Base-by-base conservation (phyloP, 2,797 vertebrate genomes). In the Bradypus variegatus region DNA sequence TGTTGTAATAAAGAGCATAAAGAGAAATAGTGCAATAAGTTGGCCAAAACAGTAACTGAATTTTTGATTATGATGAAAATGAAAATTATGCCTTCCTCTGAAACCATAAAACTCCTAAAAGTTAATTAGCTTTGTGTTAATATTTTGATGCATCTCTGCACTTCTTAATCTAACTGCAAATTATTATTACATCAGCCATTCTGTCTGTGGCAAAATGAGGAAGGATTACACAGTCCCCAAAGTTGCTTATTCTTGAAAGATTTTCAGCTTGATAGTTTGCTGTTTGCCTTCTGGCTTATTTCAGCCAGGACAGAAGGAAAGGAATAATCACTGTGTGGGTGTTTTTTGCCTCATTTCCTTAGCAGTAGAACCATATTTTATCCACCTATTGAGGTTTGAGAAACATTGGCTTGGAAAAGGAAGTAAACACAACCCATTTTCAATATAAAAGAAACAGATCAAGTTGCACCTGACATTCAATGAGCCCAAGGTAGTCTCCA, bases 121-220 rank as follows among this genome's bases (percentile, higher is more conserved):
- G 65, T 89, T 95, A 94, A 95, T 94, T 94, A 93, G 82, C n/a
- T 95, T 78, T 90, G 77, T 91, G 81, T 89, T 95, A 95, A 90
- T 93, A 94, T 95, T 95, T 92, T 94, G 87, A 91, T 94, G 87
- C 78, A 93, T 90, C 64, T 94, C 85, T 94, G 50, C 60, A 94
- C 79, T 95, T 96, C 62, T 83, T 92, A 93, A 93, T 91, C 29
- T 45, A 94, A 93, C 65, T 92, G 78, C 41, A 93, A 95, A 94
- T 93, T 95, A 94, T 79, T 92, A 91, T 90, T 93, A 90, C n/a
- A 90, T 70, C 70, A 94, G 33, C 64, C 70, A 93, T 86, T 93
- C 90, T 92, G 60, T 79, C 79, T 94, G n/a, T 90, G 78, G 78
- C 76, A 96, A 95, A 93, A 94, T 87, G 33, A 95, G 50, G 64